Evolutionary conservation across 1,140 invertebrate species (phyloP).

Genomic region (Calephelis virginiensis): DNA sequence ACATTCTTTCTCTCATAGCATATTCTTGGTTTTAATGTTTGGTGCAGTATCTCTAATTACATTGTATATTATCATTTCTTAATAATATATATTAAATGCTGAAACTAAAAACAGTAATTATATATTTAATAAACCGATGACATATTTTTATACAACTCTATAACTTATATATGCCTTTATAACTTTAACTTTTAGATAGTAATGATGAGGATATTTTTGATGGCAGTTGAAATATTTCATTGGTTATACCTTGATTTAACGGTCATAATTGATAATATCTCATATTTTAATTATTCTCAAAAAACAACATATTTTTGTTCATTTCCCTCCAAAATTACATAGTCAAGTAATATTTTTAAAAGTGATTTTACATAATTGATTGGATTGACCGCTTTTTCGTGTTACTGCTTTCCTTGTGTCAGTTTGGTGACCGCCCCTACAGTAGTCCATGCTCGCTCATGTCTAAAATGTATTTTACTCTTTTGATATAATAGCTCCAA

Average conservation of each 20-base stretch:
- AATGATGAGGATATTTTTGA: background rate
- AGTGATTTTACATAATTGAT: slow-evolving; percentile 73
- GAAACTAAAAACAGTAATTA: slow-evolving; percentile 46
- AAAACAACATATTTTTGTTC: slow-evolving; percentile 73
- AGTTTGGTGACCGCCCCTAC: slow-evolving; percentile 77
- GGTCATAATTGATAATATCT: slow-evolving; percentile 12
- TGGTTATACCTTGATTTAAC: slow-evolving; percentile 9
- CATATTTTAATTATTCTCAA: slow-evolving; percentile 58
- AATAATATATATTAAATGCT: slow-evolving; percentile 57
- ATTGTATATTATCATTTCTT: slow-evolving; percentile 75
- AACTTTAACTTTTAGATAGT: background rate
- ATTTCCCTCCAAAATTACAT: slow-evolving; percentile 47
- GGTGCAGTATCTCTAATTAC: slow-evolving; percentile 75
- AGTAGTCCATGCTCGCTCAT: slow-evolving; percentile 79
- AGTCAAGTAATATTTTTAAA: slow-evolving; percentile 52
- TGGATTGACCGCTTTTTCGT: slow-evolving; percentile 80
- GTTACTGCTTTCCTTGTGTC: slow-evolving; percentile 80
- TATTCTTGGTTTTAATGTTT: slow-evolving; percentile 74
- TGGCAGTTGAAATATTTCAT: slow-evolving; percentile 9
- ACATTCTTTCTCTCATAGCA: slow-evolving; percentile 63
- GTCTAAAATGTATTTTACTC: slow-evolving; percentile 72
- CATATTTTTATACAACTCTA: slow-evolving; percentile 37
- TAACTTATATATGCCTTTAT: background rate
- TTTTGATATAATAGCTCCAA: slow-evolving; percentile 74
- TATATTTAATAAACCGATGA: slow-evolving; percentile 46